Evolutionary conservation across 2,113 vertebrate species (phyloP), one percentile per base, ranked within the genome.

Genomic region (Taxidea taxus): DNA sequence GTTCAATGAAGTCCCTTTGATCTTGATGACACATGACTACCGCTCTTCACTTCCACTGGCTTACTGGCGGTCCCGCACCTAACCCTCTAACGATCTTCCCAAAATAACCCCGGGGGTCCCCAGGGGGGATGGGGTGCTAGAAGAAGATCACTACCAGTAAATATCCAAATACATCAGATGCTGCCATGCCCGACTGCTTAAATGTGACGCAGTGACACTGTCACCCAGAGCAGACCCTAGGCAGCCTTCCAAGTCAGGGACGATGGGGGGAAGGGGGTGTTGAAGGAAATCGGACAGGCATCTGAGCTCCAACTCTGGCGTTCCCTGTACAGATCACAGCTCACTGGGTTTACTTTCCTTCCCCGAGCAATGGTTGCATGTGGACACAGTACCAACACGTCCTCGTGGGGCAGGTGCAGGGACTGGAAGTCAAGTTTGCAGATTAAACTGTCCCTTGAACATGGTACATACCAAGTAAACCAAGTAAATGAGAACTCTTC

Each of bases 221-320:
- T 12, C 16, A 21, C 8, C 62, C 82, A 86, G 56, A 25, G 25
- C 10, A 12, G 83, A 72, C 34, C 23, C 64, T 31, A 6, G 37
- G 16, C 29, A 18, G 13, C 18, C 64, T 64, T 81, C 44, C 44
- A 29, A 14, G 74, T 39, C 81, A 68, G 16, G 14, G 54, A 23
- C 0, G 13, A 37, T 0, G 5, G 2, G 4, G 6, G 16, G 5
- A 9, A 4, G 16, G 25, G 7, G 23, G 23, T 1, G 12, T n/a
- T 68, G 37, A 29, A 51, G 23, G 54, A 64, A 88, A 6, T 3
- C 75, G 31, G 44, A 47, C 6, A 6, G 23, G 31, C 4, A 66
- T 37, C 12, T 74, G 42, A 64, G 44, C 44, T 51, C 66, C 75
- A 39, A 15, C 42, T 74, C 83, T 3, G 37, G 12, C 18, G 2